Conservation (phyloP, 2,797 vertebrate species). For the Anas georgica region DNA sequence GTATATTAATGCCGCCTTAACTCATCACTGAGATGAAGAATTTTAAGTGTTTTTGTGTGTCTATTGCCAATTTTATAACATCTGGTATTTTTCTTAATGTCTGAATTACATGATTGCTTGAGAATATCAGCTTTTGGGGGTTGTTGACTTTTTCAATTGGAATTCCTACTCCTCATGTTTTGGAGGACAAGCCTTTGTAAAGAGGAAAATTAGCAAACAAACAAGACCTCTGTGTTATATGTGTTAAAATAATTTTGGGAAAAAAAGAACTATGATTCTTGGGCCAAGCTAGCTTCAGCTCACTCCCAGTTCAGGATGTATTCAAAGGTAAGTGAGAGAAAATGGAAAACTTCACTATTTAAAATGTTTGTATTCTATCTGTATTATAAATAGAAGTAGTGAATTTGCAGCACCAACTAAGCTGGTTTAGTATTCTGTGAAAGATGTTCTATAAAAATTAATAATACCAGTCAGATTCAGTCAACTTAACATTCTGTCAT, state of each 20-base stretch:
- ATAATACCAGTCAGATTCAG: background rate
- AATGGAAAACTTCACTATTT: constrained; percentile 3
- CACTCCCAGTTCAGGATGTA: background rate
- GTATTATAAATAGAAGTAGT: background rate
- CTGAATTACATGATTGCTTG: background rate
- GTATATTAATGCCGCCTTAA: background rate
- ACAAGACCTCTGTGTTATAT: rapidly evolving
- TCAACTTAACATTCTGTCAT: background rate
- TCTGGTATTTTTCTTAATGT: background rate
- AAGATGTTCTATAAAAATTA: background rate
- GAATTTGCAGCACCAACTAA: background rate
- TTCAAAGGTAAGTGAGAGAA: background rate
- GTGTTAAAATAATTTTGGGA: background rate
- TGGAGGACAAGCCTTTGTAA: background rate
- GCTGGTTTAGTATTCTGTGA: background rate
- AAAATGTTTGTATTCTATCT: background rate
- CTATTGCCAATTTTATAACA: background rate
- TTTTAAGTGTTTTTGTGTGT: background rate
- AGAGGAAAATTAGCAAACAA: background rate
- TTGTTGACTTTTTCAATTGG: background rate
- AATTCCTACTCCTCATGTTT: background rate
- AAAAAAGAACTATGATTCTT: background rate
- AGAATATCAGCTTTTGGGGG: background rate
- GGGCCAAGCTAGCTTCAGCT: background rate
- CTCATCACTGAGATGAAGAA: background rate